phyloP scores from a whole-genome alignment of 2,888 invertebrate genomes.

The Pyrgus malvae region DNA sequence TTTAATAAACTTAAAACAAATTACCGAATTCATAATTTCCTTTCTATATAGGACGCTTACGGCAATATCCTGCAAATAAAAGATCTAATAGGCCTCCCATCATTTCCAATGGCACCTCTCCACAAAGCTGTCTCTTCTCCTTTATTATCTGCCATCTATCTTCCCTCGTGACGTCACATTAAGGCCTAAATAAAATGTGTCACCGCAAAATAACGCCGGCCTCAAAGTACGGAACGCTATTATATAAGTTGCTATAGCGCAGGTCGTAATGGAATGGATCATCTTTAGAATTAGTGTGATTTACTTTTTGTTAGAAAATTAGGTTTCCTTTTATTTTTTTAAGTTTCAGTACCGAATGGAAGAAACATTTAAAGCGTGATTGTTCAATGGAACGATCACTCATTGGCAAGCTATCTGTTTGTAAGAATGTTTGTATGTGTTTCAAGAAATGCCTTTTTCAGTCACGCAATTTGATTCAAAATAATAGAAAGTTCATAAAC shows the following conservation, averaged over 20 bases:
- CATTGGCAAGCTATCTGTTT: no score
- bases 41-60: constrained; percentile 8
- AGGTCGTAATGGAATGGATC: background rate
- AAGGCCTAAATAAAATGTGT: constrained; percentile 20
- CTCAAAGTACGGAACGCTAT: background rate
- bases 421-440: no score
- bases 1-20: no score
- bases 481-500: no score
- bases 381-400: no score
- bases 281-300: background rate
- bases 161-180: constrained; percentile 19
- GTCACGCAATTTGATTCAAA: no score
- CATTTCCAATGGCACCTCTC: constrained; percentile 11
- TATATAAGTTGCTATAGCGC: background rate
- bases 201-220: constrained; percentile 15
- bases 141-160: constrained; percentile 21
- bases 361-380: no score
- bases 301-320: background rate
- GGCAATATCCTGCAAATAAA: constrained; percentile 12
- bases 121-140: constrained; percentile 14
- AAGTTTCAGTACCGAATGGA: no score
- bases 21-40: background rate
- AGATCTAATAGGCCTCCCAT: constrained; percentile 9
- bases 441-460: no score
- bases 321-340: no score